These are phyloP conservation scores for Cromileptes altivelis DNA, from an alignment of 2,113 vertebrate genomes.

Conservation along the genomic window DNA sequence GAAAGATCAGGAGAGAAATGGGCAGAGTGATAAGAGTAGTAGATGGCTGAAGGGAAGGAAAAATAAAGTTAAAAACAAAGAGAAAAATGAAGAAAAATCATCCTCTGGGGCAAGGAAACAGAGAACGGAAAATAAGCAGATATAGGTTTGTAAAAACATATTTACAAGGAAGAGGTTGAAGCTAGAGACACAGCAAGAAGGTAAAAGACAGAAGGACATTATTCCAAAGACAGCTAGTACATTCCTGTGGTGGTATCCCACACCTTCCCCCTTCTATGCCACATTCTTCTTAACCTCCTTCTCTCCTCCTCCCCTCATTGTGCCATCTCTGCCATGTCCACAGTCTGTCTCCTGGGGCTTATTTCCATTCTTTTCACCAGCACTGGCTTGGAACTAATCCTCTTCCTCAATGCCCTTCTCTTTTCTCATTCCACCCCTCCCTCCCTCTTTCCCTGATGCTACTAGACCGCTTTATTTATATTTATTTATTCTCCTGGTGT, in stretches of 20 bases:
- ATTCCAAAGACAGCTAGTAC: not conserved
- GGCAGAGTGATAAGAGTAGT: conserved; percentile 30
- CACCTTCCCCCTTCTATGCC: not conserved
- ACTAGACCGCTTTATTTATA: conserved; percentile 58
- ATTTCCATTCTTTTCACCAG: conserved; percentile 60
- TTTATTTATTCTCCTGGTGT: conserved; percentile 47
- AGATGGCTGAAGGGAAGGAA: conserved; percentile 14
- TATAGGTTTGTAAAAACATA: conserved; percentile 2
- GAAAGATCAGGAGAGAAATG: conserved; percentile 44
- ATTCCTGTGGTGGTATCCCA: conserved; percentile 14
- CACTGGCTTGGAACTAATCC: conserved; percentile 67
- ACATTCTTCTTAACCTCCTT: conserved; percentile 9
- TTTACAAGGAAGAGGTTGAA: conserved; percentile 3
- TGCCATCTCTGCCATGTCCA: conserved; percentile 34
- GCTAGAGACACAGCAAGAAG: not conserved
- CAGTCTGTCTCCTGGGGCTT: conserved; percentile 51
- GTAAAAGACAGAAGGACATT: not conserved
- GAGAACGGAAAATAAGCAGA: not conserved
- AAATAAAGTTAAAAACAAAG: conserved; percentile 26
- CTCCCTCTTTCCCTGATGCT: conserved; percentile 33
- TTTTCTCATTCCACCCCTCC: conserved; percentile 32
- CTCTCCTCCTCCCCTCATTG: not conserved
- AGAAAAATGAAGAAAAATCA: conserved; percentile 7
- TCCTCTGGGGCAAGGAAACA: not conserved
- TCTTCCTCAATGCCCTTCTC: conserved; percentile 29